Conservation (phyloP, 2,113 vertebrate species). For the Phoenicopterus ruber region DNA sequence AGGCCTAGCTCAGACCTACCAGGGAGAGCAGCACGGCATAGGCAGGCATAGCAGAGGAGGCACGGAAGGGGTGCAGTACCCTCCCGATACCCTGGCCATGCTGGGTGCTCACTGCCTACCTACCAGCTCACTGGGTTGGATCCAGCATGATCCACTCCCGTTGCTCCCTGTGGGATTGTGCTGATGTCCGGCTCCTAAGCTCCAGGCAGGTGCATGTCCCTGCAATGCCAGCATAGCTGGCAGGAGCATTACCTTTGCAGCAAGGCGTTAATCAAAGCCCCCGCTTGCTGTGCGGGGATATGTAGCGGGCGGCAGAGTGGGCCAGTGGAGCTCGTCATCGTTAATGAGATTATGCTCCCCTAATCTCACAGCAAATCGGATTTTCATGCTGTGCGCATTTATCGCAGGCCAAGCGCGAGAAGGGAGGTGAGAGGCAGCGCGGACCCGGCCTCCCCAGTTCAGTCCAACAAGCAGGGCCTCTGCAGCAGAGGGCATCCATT, state of each 20-base stretch:
- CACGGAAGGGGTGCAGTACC: neutral
- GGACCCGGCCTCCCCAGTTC: neutral
- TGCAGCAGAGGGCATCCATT: neutral
- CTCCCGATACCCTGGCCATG: neutral
- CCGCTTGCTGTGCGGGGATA: neutral
- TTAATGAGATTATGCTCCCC: conserved; percentile 39
- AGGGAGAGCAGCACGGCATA: neutral
- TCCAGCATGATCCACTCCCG: too few species aligned
- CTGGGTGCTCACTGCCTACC: neutral
- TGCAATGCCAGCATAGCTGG: neutral
- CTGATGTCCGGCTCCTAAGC: neutral
- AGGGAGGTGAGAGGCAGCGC: neutral
- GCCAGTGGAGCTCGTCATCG: neutral
- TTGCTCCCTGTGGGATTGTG: accelerated
- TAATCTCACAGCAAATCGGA: conserved; percentile 46
- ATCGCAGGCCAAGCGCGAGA: neutral
- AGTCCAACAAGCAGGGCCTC: neutral
- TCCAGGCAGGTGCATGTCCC: neutral
- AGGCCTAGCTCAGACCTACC: too few species aligned
- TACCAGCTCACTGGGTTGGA: neutral
- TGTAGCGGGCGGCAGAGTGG: neutral
- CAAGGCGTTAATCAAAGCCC: neutral
- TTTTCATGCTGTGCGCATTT: neutral
- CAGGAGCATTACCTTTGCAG: neutral
- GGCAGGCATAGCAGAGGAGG: neutral